phyloP scores from a whole-genome alignment of 2,797 vertebrate genomes.

The Betta splendens region DNA sequence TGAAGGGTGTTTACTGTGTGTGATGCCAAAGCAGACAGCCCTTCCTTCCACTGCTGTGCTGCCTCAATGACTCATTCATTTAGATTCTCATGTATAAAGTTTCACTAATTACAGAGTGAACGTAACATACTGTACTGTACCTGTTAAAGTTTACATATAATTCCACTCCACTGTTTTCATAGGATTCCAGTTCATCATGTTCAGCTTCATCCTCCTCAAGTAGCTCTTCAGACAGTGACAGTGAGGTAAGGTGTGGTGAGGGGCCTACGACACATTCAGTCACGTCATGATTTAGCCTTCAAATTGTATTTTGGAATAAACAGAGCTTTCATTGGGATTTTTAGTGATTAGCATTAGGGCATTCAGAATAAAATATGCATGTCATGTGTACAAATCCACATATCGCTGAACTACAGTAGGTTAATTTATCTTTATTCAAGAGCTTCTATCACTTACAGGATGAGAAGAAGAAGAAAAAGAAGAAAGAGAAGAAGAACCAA shows the following conservation, averaged over 20 bases:
- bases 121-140: conserved; percentile 11
- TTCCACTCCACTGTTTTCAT: conserved; percentile 12
- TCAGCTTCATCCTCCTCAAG: conserved; percentile 57
- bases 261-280: too few relatives aligned
- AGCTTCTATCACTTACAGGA: conserved; percentile 41
- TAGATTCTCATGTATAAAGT: conserved; percentile 17
- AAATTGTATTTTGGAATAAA: too few relatives aligned
- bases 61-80: conserved; percentile 28
- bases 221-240: conserved; percentile 75
- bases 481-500: conserved; percentile 45
- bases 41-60: conserved; percentile 25
- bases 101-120: conserved; percentile 4
- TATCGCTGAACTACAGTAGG: too few relatives aligned
- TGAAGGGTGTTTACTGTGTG: neutral
- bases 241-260: conserved; percentile 63
- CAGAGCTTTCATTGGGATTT: too few relatives aligned
- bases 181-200: conserved; percentile 63
- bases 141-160: conserved; percentile 1
- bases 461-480: conserved; percentile 70
- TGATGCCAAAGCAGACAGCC: conserved; percentile 6
- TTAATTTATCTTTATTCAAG: neutral
- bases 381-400: neutral
- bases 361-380: too few relatives aligned
- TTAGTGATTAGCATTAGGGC: too few relatives aligned
- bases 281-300: too few relatives aligned